These are phyloP conservation scores for Xylocampa areola DNA, from an alignment of 2,888 invertebrate species.

Conservation along the genomic window DNA sequence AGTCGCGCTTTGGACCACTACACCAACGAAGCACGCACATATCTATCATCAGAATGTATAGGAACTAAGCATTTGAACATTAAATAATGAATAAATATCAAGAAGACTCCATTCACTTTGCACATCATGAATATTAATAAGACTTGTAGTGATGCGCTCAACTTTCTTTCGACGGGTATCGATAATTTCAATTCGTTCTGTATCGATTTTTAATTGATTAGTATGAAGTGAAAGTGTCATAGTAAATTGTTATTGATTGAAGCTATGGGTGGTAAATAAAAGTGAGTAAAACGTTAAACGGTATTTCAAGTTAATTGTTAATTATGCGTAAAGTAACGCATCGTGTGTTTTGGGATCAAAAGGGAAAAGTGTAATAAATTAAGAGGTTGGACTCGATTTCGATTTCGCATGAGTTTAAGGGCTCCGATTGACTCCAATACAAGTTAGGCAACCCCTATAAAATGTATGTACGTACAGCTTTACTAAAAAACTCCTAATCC, in stretches of 20 bases:
- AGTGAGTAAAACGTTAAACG: slow-evolving; percentile 32
- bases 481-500: too few relatives aligned
- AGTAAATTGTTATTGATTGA: slow-evolving; percentile 36
- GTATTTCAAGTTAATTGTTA: slow-evolving; percentile 32
- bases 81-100: slow-evolving; percentile 56
- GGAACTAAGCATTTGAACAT: slow-evolving; percentile 36
- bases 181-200: slow-evolving; percentile 37
- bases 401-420: too few relatives aligned
- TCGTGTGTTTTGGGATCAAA: slow-evolving; percentile 27
- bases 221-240: slow-evolving; percentile 48
- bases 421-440: too few relatives aligned
- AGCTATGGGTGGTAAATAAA: slow-evolving; percentile 44
- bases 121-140: slow-evolving; percentile 46
- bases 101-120: slow-evolving; percentile 48
- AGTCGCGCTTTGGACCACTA: too few relatives aligned
- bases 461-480: too few relatives aligned
- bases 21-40: slow-evolving; percentile 4
- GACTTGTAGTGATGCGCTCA: slow-evolving; percentile 51
- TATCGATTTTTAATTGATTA: slow-evolving; percentile 40
- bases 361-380: slow-evolving; percentile 30
- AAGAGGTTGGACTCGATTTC: too few relatives aligned
- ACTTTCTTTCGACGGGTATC: slow-evolving; percentile 54
- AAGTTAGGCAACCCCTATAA: too few relatives aligned
- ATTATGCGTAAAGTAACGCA: slow-evolving; percentile 38
- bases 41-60: slow-evolving; percentile 23